These are phyloP conservation scores for cat (Felis catus) DNA, from an alignment of 2,113 vertebrate species.

Conservation along the genomic window F.catus_Fca126_mat1.0 CM031412.1:11061001-11061500, in stretches of 20 bases:
- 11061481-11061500: not conserved
- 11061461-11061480: not conserved
- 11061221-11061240: not conserved
- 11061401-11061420: not conserved
- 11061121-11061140: not conserved
- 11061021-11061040: not conserved
- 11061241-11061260: not conserved
- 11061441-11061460: not conserved
- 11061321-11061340: not conserved
- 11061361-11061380: not conserved
- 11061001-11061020: not conserved
- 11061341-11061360: not conserved
- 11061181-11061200: not conserved
- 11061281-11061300: not conserved
- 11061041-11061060: not conserved
- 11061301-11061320: not conserved
- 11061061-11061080: not conserved
- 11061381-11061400: not conserved
- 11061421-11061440: not conserved
- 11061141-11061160: not conserved
- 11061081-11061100: not conserved
- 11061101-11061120: not conserved
- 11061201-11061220: not conserved
- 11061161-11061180: not conserved
- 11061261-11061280: not conserved